Evolutionary conservation across 2,113 vertebrate genomes (phyloP), one percentile per base, ranked within the genome.

Genomic region (Brachyhypopomus occidentalis): DNA sequence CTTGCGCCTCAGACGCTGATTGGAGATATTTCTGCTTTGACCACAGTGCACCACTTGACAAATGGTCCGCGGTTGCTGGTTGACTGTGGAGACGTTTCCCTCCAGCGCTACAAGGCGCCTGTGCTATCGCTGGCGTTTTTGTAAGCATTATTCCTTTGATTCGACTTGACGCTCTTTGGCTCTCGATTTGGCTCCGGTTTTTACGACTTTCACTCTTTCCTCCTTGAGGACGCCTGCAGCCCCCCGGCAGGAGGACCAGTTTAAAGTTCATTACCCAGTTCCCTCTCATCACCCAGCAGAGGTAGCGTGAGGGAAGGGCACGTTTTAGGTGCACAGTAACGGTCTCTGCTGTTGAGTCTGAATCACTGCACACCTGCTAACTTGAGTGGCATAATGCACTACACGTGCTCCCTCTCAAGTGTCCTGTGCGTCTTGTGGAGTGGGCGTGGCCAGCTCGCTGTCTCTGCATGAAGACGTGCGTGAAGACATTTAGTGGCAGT

Each of bases 301-400:
- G 80, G 36, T 79, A 85, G 9, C 56, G 85, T 79, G 73, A 87
- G n/a, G 30, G 30, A 30, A 30, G 30, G 30, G 30, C 30, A 1
- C 30, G 3, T 30, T 30, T 30, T 30, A 30, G 30, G 30, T 27
- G 85, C 80, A 85, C 78, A 75, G 69, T 27, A 83, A 81, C 72
- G 67, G 72, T 79, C 73, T 85, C 1, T 52, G 25, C 0, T 70
- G 76, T 70, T 80, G 72, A 78, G 59, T 2, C 60, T 80, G 74
- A 81, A 64, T 82, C 67, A 84, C 86, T 85, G 84, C 83, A 84
- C 80, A 75, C 85, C 63, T 69, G 64, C 56, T 60, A 85, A 27
- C 62, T 41, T 83, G 52, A 80, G 79, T 80, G 79, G 82, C 83
- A 52, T 77, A 63, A 84, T 88, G 82, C 85, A 34, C 82, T 73